Evolutionary conservation across 2,888 invertebrate genomes (phyloP).

Genomic region (Philereme vetulata): DNA sequence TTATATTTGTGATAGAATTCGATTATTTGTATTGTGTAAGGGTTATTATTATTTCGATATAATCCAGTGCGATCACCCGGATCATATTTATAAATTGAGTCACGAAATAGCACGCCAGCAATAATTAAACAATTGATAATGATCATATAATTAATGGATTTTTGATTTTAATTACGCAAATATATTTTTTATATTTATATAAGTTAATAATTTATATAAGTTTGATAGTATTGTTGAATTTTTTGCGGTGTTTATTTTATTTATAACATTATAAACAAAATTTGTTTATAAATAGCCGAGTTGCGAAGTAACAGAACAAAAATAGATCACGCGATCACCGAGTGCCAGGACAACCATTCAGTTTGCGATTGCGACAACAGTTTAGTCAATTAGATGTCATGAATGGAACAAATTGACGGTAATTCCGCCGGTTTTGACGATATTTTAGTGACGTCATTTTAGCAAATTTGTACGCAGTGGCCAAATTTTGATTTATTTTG

Average conservation of each 20-base stretch:
- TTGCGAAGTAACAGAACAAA: constrained; percentile 39
- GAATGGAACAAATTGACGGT: constrained; percentile 59
- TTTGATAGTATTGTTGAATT: background rate
- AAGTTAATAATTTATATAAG: too few species aligned
- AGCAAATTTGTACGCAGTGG: background rate
- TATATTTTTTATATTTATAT: too few species aligned
- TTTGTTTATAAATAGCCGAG: constrained; percentile 24
- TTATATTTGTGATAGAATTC: too few species aligned
- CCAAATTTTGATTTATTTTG: background rate
- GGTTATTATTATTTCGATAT: too few species aligned
- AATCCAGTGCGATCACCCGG: too few species aligned
- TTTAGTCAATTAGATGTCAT: constrained; percentile 66
- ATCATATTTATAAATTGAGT: too few species aligned
- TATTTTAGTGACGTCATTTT: constrained; percentile 6
- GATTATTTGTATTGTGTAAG: too few species aligned
- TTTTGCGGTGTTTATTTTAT: background rate
- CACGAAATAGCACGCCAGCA: too few species aligned
- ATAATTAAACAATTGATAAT: too few species aligned
- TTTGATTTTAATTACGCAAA: too few species aligned
- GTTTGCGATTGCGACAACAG: constrained; percentile 50
- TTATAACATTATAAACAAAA: constrained; percentile 1
- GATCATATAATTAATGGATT: too few species aligned
- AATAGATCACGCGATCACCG: constrained; percentile 64
- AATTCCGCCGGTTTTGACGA: constrained; percentile 44
- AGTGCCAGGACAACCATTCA: constrained; percentile 49